These are phyloP conservation scores for Chascanopsetta lugubris DNA, from an alignment of 2,113 vertebrate genomes.

Conservation along the genomic window DNA sequence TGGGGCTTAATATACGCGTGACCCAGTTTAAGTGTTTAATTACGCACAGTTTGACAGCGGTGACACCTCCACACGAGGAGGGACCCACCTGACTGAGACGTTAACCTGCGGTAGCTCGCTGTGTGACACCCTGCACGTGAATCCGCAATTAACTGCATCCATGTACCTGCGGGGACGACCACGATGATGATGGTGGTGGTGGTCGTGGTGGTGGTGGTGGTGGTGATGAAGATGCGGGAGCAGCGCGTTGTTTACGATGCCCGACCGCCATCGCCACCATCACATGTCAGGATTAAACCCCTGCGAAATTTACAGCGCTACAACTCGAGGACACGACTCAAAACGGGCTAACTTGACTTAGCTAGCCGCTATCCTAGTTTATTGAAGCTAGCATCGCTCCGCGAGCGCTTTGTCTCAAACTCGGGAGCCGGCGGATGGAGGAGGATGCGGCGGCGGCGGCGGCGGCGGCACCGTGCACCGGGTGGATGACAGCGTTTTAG, in stretches of 20 bases:
- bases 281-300: neutral
- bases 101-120: neutral
- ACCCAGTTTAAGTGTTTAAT: too few species aligned
- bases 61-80: neutral
- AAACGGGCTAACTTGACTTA: too few species aligned
- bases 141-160: slow-evolving; percentile 17
- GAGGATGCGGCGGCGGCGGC: too few species aligned
- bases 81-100: neutral
- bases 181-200: too few species aligned
- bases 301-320: too few species aligned
- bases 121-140: neutral
- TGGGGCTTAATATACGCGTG: too few species aligned
- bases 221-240: slow-evolving; percentile 21
- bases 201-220: too few species aligned
- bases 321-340: too few species aligned
- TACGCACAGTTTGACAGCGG: neutral
- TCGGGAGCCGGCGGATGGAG: slow-evolving; percentile 54
- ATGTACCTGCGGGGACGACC: slow-evolving; percentile 55
- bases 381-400: neutral
- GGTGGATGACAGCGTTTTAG: neutral
- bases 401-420: slow-evolving; percentile 67
- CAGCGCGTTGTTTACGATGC: slow-evolving; percentile 39
- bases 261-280: slow-evolving; percentile 20
- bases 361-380: neutral
- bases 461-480: too few species aligned